Base-by-base conservation (phyloP, 2,113 vertebrate genomes). In the Corythaeola cristata region DNA sequence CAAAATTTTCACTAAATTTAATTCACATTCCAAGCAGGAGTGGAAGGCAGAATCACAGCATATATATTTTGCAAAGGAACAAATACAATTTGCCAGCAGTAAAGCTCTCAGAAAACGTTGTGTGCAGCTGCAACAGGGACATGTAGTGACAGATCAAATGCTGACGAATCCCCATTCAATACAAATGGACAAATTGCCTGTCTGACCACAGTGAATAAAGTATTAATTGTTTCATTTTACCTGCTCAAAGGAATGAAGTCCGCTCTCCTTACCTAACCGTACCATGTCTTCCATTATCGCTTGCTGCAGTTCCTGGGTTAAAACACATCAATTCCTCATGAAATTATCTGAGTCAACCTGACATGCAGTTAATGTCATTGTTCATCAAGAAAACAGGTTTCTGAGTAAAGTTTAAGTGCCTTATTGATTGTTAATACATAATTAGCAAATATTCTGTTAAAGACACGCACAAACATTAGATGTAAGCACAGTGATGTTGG, bases 191-290 rank as follows among this genome's bases (percentile, higher is more conserved):
- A 49, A 52, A 35, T 6, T 44, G 33, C 30, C 22, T 55, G 15
- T 26, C 44, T 88, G 88, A 35, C 33, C 77, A 35, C n/a, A 15
- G 6, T 41, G 63, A 86, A 47, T 19, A 50, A 71, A 7, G 20
- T 12, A 8, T 49, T 37, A 18, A 21, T 16, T 58, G 44, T 69
- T 76, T 60, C 39, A 4, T 41, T 92, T 96, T 97, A 99, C 99
- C 99, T 99, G 99, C 96, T 99, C 99, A 85, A 99, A 99, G 44
- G 99, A 99, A 94, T 99, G 98, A 75, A 99, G 99, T 89, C 99
- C 99, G 28, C 98, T 99, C 93, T 98, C 98, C 97, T 99, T 99
- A 60, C 99, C 99, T 91, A 99, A 97, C 89, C 97, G 98, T 45
- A 99, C 98, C 98, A 99, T 96, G 96, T 99, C 99, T 88, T 99